Base-by-base conservation (phyloP, 2,888 invertebrate genomes). In the Agonopterix heracliana region DNA sequence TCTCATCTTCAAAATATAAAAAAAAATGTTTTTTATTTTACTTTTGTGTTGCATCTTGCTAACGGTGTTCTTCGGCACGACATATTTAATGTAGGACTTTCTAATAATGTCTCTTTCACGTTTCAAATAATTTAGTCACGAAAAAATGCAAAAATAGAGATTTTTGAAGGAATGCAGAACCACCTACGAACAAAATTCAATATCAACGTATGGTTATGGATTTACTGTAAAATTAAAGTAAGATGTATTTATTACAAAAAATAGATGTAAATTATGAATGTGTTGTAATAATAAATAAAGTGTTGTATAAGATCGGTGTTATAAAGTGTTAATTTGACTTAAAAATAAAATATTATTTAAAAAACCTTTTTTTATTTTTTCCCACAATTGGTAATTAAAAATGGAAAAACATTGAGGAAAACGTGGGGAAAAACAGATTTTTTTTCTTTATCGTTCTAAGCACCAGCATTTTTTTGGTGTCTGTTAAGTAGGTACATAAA, bases 291-390 rank as follows among this genome's bases (percentile, higher is more conserved):
- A 59, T 60, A 63, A 69, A 69, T 63, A 66, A 66, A 61, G 58
- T 63, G 64, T 71, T 64, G 64, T 74, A 60, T 75, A 78, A 74
- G 71, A 68, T 84, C 62, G 75, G 70, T 84, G 85, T 86, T 79
- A 68, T 76, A 72, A 81, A 80, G 71, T 81, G 80, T 84, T 81
- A 75, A 64, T 78, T 84, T 84, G 63, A 70, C 73, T 81, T 80
- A 70, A 72, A 66, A 81, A 80, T 81, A 84, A 85, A 85, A 76
- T 79, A 75, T 76, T 71, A 75, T 76, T 71, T 61, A 66, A 63
- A 69, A 10, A 34, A 34, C 44, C 9, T 45, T 46, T 47, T 43
- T 52, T n/a, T 41, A 12, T 41, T 41, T 41, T 38, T 38, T 4
- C 4, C n/a, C 38, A 38, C 2, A 36, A 10, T 35, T 35, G 9